Conservation (phyloP, 2,888 invertebrate species). For the Hyles lineata region DNA sequence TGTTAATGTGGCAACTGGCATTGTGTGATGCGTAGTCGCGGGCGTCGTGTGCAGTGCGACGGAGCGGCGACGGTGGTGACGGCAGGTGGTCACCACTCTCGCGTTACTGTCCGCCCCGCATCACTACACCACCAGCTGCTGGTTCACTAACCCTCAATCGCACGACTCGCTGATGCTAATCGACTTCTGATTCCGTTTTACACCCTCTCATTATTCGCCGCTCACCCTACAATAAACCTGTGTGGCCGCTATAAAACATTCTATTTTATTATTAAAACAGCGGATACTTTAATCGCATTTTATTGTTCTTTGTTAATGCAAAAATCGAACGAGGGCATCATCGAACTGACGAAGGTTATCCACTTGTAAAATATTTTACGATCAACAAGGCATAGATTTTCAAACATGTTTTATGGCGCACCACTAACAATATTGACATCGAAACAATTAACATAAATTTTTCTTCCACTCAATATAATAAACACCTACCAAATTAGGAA, state of each 20-base stretch:
- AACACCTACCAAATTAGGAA: slow-evolving; percentile 56
- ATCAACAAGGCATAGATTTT: slow-evolving; percentile 30
- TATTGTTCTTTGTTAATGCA: slow-evolving; percentile 28
- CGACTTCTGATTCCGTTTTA: slow-evolving; percentile 52
- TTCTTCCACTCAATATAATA: slow-evolving; percentile 51
- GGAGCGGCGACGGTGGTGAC: neutral
- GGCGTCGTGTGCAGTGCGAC: slow-evolving; percentile 13
- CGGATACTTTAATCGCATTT: slow-evolving; percentile 16
- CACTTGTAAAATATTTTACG: slow-evolving; percentile 24
- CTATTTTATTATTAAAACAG: slow-evolving; percentile 27
- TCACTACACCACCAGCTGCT: slow-evolving; percentile 65
- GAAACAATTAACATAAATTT: slow-evolving; percentile 54
- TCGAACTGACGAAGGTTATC: slow-evolving; percentile 26
- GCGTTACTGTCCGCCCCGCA: slow-evolving; percentile 54
- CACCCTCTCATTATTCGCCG: slow-evolving; percentile 27
- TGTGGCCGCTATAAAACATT: slow-evolving; percentile 31
- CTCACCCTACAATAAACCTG: slow-evolving; percentile 39
- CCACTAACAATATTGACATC: slow-evolving; percentile 41
- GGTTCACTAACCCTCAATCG: slow-evolving; percentile 64
- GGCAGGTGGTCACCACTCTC: slow-evolving; percentile 50
- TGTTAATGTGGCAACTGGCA: slow-evolving; percentile 17
- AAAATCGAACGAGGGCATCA: slow-evolving; percentile 28
- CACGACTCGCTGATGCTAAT: slow-evolving; percentile 55
- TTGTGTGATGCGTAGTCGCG: neutral
- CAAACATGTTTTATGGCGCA: slow-evolving; percentile 44